phyloP scores from a whole-genome alignment of 2,797 vertebrate species.

The Octomys mimax region DNA sequence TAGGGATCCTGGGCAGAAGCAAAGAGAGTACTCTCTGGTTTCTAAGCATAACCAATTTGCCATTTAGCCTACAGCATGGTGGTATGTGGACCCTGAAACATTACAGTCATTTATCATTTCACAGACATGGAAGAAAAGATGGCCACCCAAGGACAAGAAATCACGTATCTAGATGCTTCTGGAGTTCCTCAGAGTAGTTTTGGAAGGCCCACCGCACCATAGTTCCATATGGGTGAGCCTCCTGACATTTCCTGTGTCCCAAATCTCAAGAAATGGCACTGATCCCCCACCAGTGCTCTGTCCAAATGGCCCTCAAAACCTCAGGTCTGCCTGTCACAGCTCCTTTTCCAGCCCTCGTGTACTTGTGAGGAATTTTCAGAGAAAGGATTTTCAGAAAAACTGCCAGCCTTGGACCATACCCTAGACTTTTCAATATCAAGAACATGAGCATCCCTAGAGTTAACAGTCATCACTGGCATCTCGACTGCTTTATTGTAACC shows the following conservation, averaged over 20 bases:
- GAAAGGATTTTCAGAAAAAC: not conserved
- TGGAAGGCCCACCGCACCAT: not conserved
- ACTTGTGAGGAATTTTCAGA: not conserved
- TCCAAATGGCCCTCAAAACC: not conserved
- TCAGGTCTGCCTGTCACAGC: not conserved
- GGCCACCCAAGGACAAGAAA: not conserved
- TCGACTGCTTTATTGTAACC: not conserved
- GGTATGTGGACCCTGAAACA: not conserved
- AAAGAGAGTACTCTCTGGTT: not conserved
- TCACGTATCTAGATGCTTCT: not conserved
- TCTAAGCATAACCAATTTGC: not conserved
- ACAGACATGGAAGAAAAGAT: not conserved
- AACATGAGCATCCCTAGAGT: not conserved
- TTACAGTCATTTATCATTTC: not conserved
- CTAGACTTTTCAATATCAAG: not conserved
- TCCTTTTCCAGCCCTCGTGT: not conserved
- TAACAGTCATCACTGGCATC: not conserved
- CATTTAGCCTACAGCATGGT: not conserved
- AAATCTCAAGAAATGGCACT: not conserved
- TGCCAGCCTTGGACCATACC: not conserved
- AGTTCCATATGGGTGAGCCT: not conserved
- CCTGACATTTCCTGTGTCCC: not conserved
- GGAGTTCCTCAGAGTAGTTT: not conserved
- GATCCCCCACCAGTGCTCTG: too few relatives aligned
- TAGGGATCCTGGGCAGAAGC: not conserved